These are phyloP conservation scores for Chalcis sispes DNA, from an alignment of 2,888 invertebrate genomes.

Conservation along the genomic window DNA sequence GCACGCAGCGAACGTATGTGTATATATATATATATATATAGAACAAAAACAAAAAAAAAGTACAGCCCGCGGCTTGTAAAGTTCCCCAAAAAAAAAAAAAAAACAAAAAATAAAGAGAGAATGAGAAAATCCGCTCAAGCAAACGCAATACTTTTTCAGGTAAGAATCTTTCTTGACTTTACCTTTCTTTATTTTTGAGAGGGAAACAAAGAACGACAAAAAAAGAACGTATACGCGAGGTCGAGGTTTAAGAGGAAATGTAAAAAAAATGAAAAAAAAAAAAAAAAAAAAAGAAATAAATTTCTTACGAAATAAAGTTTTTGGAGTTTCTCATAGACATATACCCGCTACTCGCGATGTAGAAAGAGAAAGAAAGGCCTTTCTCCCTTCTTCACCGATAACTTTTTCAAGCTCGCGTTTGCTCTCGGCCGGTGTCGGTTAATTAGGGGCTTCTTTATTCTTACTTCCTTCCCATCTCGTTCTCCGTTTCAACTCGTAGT, in stretches of 20 bases:
- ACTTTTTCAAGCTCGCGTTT: conserved; percentile 35
- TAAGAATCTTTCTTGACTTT: too few relatives aligned
- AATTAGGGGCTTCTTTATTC: conserved; percentile 42
- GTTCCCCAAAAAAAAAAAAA: neutral
- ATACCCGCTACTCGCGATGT: neutral
- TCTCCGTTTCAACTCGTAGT: neutral
- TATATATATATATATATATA: too few relatives aligned
- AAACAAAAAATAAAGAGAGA: too few relatives aligned
- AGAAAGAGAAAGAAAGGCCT: neutral
- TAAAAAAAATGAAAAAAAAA: too few relatives aligned
- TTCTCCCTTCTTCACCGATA: conserved; percentile 7
- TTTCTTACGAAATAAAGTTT: too few relatives aligned
- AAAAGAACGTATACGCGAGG: too few relatives aligned
- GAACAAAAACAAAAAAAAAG: neutral
- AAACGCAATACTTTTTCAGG: too few relatives aligned
- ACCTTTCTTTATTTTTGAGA: neutral
- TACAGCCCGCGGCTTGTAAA: neutral
- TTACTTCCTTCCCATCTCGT: conserved; percentile 1
- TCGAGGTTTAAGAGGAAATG: too few relatives aligned
- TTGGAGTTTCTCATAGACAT: neutral
- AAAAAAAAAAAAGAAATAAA: too few relatives aligned
- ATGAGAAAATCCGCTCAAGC: too few relatives aligned
- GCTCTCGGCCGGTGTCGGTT: neutral
- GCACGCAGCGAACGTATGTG: too few relatives aligned
- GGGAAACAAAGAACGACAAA: too few relatives aligned